These are phyloP conservation scores for Tachysurus fulvidraco DNA, from an alignment of 2,113 vertebrate genomes.

Conservation along the genomic window DNA sequence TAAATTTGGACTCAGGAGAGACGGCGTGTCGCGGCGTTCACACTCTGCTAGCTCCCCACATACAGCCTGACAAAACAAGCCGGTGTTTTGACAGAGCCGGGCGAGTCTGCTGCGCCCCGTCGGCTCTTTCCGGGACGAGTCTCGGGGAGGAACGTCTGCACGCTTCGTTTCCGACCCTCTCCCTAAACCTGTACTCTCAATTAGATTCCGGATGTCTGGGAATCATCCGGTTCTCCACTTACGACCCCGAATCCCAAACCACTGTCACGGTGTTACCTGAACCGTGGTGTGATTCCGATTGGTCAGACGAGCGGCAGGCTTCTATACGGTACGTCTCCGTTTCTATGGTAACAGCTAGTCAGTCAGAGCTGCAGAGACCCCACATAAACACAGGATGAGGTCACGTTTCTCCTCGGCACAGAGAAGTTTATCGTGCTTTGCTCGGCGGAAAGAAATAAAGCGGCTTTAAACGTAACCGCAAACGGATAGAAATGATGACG, in stretches of 20 bases:
- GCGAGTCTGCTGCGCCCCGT: slow-evolving; percentile 41
- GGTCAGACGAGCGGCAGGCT: not conserved
- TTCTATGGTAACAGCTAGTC: not conserved
- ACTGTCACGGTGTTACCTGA: not conserved
- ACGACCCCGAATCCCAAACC: not conserved
- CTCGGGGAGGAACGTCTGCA: slow-evolving; percentile 32
- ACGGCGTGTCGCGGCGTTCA: slow-evolving; percentile 39
- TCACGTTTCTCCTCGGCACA: too few species aligned
- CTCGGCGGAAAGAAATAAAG: too few species aligned
- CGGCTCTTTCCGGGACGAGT: slow-evolving; percentile 34
- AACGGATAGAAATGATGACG: too few species aligned
- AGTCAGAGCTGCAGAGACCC: not conserved
- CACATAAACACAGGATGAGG: not conserved
- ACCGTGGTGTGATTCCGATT: not conserved
- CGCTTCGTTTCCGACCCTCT: slow-evolving; percentile 48
- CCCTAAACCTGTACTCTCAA: slow-evolving; percentile 54
- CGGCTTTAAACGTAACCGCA: too few species aligned
- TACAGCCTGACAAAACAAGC: slow-evolving; percentile 44
- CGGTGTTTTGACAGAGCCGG: slow-evolving; percentile 47
- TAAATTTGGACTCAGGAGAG: slow-evolving; percentile 46
- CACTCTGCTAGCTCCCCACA: slow-evolving; percentile 39
- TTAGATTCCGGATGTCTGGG: slow-evolving; percentile 39
- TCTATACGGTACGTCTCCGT: too few species aligned
- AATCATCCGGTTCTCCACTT: not conserved
- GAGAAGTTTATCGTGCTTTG: too few species aligned